Conservation (phyloP, 2,113 vertebrate species). For the Vimba vimba region DNA sequence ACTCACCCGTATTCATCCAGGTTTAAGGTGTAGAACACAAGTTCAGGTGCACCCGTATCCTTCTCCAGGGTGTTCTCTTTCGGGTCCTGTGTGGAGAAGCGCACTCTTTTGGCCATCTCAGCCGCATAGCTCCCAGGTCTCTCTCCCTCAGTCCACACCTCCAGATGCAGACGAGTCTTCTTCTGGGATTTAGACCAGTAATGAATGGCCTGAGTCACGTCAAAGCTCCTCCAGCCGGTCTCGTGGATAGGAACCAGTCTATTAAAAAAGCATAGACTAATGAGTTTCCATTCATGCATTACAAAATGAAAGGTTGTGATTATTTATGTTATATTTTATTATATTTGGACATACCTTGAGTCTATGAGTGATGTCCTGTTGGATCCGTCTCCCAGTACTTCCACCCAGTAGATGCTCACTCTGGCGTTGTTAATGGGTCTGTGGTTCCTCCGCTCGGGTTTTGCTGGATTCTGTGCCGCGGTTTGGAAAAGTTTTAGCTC, state of each 20-base stretch:
- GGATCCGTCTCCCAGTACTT: conserved; percentile 71
- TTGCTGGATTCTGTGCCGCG: conserved; percentile 61
- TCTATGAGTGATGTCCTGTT: conserved; percentile 83
- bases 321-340: background rate
- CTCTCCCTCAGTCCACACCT: conserved; percentile 82
- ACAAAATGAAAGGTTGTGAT: background rate
- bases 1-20: conserved; percentile 79
- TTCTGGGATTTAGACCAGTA: conserved; percentile 76
- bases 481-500: conserved; percentile 82
- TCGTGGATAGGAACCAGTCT: conserved; percentile 82
- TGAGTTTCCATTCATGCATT: background rate
- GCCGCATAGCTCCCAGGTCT: conserved; percentile 74
- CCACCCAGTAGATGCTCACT: conserved; percentile 84
- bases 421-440: conserved; percentile 70
- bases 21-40: conserved; percentile 78
- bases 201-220: conserved; percentile 84
- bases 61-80: conserved; percentile 68
- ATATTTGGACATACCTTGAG: conserved; percentile 74
- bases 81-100: conserved; percentile 67
- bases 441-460: conserved; percentile 61
- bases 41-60: conserved; percentile 72
- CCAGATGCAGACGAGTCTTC: conserved; percentile 75
- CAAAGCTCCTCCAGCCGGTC: conserved; percentile 85
- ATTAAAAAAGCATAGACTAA: conserved; percentile 38
- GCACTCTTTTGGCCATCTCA: conserved; percentile 76